These are phyloP conservation scores for Lasioglossum marginatum DNA, from an alignment of 2,888 invertebrate species.

Conservation along the genomic window DNA sequence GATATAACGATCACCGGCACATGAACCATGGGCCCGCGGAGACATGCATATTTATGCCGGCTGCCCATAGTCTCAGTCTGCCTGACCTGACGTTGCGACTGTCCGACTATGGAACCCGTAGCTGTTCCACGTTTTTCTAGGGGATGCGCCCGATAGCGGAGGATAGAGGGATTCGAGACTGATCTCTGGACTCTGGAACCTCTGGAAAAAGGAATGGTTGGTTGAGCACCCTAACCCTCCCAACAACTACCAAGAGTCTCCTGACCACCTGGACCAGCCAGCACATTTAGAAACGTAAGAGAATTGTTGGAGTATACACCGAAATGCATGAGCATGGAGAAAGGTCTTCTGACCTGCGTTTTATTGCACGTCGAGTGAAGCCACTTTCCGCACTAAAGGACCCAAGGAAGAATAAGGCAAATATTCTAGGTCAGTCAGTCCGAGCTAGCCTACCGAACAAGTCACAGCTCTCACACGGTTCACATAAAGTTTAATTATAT, in stretches of 20 bases:
- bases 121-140: neutral
- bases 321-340: no score
- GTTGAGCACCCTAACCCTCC: neutral
- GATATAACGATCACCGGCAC: slow-evolving; percentile 84
- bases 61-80: slow-evolving; percentile 70
- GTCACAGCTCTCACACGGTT: no score
- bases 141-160: neutral
- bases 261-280: neutral
- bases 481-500: no score
- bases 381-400: no score
- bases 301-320: neutral
- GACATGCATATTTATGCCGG: slow-evolving; percentile 79
- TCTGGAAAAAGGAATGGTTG: neutral
- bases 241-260: neutral
- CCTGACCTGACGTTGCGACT: slow-evolving; percentile 48
- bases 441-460: no score
- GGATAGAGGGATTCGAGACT: neutral
- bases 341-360: no score
- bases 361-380: no score
- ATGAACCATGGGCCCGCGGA: slow-evolving; percentile 78
- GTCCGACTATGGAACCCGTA: slow-evolving; percentile 53
- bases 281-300: neutral
- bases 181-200: neutral
- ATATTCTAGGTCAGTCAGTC: no score
- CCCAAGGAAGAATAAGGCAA: no score